Conservation (phyloP, 2,113 vertebrate genomes). For the Oncorhynchus gorbuscha region DNA sequence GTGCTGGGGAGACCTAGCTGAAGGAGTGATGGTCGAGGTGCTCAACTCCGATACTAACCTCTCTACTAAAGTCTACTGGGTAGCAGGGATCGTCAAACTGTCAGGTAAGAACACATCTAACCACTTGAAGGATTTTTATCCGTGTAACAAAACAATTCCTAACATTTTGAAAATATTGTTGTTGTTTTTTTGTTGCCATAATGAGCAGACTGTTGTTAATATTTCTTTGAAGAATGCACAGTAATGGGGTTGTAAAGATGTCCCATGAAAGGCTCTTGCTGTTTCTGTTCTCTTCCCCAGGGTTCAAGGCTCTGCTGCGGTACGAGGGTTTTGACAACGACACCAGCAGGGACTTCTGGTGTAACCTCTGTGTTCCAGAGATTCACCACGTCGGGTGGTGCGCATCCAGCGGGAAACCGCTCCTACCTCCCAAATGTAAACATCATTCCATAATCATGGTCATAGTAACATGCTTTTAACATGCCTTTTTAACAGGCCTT, state of each 20-base stretch:
- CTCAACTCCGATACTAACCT: constrained; percentile 90
- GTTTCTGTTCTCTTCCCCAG: constrained; percentile 63
- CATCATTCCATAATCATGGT: neutral
- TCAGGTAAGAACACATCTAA: constrained; percentile 74
- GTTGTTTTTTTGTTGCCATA: neutral
- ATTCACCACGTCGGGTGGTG: constrained; percentile 98
- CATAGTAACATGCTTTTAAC: neutral
- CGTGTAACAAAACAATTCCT: no score
- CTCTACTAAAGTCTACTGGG: constrained; percentile 95
- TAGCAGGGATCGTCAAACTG: constrained; percentile 92
- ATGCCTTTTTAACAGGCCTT: neutral
- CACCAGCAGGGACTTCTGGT: constrained; percentile 93
- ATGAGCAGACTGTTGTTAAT: no score
- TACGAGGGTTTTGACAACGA: constrained; percentile 98
- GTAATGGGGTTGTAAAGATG: neutral
- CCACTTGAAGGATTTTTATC: neutral
- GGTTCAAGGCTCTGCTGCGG: constrained; percentile 92
- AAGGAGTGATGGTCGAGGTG: constrained; percentile 91
- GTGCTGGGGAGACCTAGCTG: constrained; percentile 89
- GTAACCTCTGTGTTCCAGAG: constrained; percentile 90
- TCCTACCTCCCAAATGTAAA: constrained; percentile 93
- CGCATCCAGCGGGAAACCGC: constrained; percentile 91
- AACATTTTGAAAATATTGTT: neutral
- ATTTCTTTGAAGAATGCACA: neutral
- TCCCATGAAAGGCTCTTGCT: neutral